Evolutionary conservation across 2,888 invertebrate genomes (phyloP).

Genomic region (Prenolepis imparis): DNA sequence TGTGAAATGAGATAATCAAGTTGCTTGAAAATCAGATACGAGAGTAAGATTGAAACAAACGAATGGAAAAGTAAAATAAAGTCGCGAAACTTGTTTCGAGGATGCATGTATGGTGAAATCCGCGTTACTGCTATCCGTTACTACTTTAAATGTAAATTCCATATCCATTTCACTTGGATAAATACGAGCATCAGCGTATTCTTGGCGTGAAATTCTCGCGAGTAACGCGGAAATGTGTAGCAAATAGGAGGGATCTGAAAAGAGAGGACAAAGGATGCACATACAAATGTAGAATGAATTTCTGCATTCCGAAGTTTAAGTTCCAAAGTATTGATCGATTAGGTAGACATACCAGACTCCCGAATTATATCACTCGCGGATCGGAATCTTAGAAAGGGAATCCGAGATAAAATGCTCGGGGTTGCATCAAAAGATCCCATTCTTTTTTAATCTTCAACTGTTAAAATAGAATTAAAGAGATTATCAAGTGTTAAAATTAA

Average conservation of each 20-base stretch:
- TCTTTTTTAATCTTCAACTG: background rate
- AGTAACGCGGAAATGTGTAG: constrained; percentile 42
- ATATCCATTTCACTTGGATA: constrained; percentile 48
- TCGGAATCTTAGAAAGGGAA: constrained; percentile 30
- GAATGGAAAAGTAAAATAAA: constrained; percentile 3
- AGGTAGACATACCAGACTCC: constrained; percentile 16
- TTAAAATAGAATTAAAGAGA: background rate
- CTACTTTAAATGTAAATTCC: constrained; percentile 56
- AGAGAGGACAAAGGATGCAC: constrained; percentile 33
- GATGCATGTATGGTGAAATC: constrained; percentile 1
- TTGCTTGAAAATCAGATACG: background rate
- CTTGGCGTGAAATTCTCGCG: constrained; percentile 42
- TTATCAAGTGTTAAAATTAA: background rate
- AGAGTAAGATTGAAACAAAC: background rate
- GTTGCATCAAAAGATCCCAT: background rate
- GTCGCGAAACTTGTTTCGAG: constrained; percentile 19
- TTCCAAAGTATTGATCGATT: constrained; percentile 52
- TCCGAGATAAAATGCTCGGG: background rate
- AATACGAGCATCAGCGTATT: constrained; percentile 27
- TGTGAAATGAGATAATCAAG: background rate
- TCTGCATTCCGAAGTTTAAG: constrained; percentile 42
- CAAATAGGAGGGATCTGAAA: constrained; percentile 37
- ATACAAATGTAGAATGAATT: constrained; percentile 51
- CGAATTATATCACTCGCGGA: constrained; percentile 36
- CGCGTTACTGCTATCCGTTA: constrained; percentile 19